phyloP scores from a whole-genome alignment of 2,888 invertebrate genomes.

The Cecidostiba fungosa region DNA sequence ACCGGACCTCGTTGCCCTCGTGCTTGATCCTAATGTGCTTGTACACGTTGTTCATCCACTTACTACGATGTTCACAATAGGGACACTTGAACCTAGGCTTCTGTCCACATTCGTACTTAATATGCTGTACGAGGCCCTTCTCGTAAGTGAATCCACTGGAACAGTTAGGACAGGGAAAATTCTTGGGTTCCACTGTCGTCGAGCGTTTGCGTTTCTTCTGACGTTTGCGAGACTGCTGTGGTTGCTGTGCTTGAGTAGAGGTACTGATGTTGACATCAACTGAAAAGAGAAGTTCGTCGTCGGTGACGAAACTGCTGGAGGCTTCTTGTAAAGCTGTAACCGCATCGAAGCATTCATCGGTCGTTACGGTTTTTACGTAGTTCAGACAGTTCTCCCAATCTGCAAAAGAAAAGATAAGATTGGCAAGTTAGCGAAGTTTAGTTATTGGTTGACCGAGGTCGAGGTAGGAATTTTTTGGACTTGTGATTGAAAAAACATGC shows the following conservation, averaged over 20 bases:
- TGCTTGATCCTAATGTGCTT: conserved; percentile 74
- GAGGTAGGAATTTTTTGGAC: not conserved
- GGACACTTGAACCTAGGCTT: conserved; percentile 78
- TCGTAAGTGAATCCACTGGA: conserved; percentile 73
- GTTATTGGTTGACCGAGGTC: not conserved
- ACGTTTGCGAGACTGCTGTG: conserved; percentile 13
- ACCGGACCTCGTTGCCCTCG: conserved; percentile 54
- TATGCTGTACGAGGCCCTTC: conserved; percentile 73
- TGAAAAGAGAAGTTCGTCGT: not conserved
- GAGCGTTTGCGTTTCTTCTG: conserved; percentile 16
- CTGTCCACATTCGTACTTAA: conserved; percentile 78
- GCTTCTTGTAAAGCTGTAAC: conserved; percentile 34
- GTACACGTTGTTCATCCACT: conserved; percentile 74
- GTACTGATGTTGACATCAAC: not conserved
- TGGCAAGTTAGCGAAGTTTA: not conserved
- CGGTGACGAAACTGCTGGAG: not conserved
- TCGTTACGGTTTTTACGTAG: conserved; percentile 30
- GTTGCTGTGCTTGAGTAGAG: not conserved
- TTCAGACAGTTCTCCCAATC: conserved; percentile 49
- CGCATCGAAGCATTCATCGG: conserved; percentile 36
- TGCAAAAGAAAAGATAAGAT: conserved; percentile 34
- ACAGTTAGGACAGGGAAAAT: conserved; percentile 68
- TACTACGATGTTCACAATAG: conserved; percentile 74
- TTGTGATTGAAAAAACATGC: not conserved
- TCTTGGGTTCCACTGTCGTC: conserved; percentile 24